Base-by-base conservation (phyloP, 2,888 invertebrate genomes). In the Iselma pallidipennis region DNA sequence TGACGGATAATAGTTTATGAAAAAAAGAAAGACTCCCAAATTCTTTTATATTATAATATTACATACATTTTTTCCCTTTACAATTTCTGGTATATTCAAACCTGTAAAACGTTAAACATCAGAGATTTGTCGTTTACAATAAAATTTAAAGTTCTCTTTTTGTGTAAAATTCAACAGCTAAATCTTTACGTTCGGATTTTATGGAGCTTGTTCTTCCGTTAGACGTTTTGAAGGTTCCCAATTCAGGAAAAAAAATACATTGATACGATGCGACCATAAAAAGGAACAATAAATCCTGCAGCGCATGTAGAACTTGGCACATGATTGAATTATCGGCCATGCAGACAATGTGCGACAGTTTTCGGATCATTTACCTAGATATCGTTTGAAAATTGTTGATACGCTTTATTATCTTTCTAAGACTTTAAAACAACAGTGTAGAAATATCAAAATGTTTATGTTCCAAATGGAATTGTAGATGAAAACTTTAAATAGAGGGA, bases 221-320 rank as follows among this genome's bases (percentile, higher is more conserved):
- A 21, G n/a, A 21, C n/a, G 49, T n/a, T 49, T 25, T 49, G n/a
- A 23, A 49, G 26, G 16, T 9, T 49, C 26, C 23, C 12, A 29
- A 16, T 37, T 7, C 19, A 2, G 1, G 2, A 1, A 9, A 50
- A 29, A 16, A 50, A 28, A 14, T 28, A 26, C n/a, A 23, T 21
- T 48, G 7, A 48, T 19, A 19, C 19, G 25, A 23, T 28, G 49
- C 10, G 19, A 49, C 14, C 19, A 28, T 50, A 14, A 50, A 26
- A 28, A 50, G 16, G 50, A 26, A 50, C 14, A 28, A 50, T 50
- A 50, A 50, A 50, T 50, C 50, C 37, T 37, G 26, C 9, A 50
- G 26, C n/a, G 16, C 25, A 19, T 23, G 26, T 29, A 29, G 6
- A 26, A 23, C 28, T 28, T 16, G n/a, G 7, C n/a, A 50, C 19